These are phyloP conservation scores for Calliphora vicina DNA, from an alignment of 1,140 invertebrate genomes.

Conservation along the genomic window DNA sequence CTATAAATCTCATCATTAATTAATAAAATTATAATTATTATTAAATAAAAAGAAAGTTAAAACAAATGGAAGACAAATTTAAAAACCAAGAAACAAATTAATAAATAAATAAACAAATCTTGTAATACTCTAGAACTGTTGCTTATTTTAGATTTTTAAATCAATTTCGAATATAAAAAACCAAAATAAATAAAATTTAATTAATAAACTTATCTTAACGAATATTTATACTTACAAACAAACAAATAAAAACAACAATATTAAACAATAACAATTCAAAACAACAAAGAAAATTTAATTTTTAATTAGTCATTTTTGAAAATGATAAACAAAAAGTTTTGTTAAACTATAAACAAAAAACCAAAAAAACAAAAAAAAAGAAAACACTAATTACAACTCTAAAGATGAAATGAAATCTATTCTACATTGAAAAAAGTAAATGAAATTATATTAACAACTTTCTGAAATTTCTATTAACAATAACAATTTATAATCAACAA, in stretches of 20 bases:
- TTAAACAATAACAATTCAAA: not conserved
- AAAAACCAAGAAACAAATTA: not conserved
- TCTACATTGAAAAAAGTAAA: no score
- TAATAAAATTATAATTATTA: not conserved
- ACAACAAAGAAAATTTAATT: not conserved
- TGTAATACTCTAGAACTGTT: conserved; percentile 19
- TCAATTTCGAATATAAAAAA: not conserved
- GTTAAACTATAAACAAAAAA: not conserved
- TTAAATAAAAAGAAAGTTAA: not conserved
- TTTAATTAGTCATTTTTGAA: not conserved
- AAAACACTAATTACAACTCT: no score
- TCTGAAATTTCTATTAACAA: no score
- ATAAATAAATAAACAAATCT: not conserved
- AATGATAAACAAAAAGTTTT: not conserved
- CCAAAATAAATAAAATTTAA: conserved; percentile 11
- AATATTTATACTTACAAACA: conserved; percentile 15
- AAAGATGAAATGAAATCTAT: no score
- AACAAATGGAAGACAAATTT: no score
- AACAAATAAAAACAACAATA: not conserved
- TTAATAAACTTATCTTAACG: not conserved
- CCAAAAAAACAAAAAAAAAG: not conserved
- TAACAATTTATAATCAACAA: not conserved
- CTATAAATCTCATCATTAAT: not conserved
- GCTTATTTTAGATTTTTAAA: conserved; percentile 22
- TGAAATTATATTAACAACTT: no score